Base-by-base conservation (phyloP, 1,140 invertebrate species). In the Bombyx mandarina region DNA sequence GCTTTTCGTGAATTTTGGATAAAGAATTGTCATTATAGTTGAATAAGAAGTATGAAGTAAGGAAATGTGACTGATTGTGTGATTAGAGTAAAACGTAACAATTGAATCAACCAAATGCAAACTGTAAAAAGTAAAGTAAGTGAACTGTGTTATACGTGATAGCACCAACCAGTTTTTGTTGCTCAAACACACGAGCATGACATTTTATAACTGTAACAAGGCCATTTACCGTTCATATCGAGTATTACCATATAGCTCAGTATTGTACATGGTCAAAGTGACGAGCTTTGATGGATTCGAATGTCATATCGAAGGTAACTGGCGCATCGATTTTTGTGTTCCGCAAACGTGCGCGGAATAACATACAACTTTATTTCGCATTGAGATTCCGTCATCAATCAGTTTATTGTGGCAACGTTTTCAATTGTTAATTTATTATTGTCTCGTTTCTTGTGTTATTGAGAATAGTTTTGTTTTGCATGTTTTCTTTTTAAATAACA, bases 131-230 rank as follows among this genome's bases (percentile, higher is more conserved):
- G 26, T 35, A 35, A 35, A 35, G 26, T 5, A 35, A 35, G 26
- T 35, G 26, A 35, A 35, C 26, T 35, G 26, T 35, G 26, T 55
- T 58, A 46, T 57, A 59, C 61, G 51, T 62, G 58, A 71, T 66
- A 67, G 63, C 56, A 65, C 62, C 54, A 61, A 70, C 61, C 66
- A 63, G 69, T 66, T 69, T 59, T 50, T 54, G 60, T 68, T 71
- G 63, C 63, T 62, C 65, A 67, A 72, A 72, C 67, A 65, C 65
- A 66, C 67, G 67, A 68, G 64, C 67, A 66, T 76, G 74, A 76
- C 73, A 76, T 76, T 76, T 75, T 68, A 68, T 66, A 76, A 68
- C 69, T 73, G 67, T 73, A 74, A 72, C 73, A 72, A 76, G 73
- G 73, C 66, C 66, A 63, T 65, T 65, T 69, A 71, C 67, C 66